Base-by-base conservation (phyloP, 2,113 vertebrate genomes). In the Xiphophorus hellerii region DNA sequence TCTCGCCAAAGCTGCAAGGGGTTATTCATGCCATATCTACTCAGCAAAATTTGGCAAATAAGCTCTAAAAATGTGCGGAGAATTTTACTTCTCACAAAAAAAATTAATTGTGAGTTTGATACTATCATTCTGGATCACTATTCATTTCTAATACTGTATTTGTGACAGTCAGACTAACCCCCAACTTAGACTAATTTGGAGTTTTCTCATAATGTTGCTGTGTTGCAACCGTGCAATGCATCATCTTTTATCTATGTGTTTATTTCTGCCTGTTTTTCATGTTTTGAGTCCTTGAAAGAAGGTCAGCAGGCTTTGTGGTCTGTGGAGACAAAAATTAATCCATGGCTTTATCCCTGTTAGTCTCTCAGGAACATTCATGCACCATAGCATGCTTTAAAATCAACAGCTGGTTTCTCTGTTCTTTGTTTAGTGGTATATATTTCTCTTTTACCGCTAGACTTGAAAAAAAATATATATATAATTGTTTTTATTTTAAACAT, bases 251-350 rank as follows among this genome's bases (percentile, higher is more conserved):
- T 69, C 25, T 5, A 42, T 42, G 12, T 35, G 1, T 80, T 66
- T 61, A 76, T 76, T 75, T 71, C 31, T 71, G 28, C 72, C 42
- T 77, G 63, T 68, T 84, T 42, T 82, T 73, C 35, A 62, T 77
- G 28, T 28, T 73, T 62, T 42, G 77, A 80, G 76, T 48, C 54
- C 67, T 77, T 87, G 27, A 88, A 81, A 73, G 61, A 83, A 83
- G 76, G 81, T 85, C 88, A 85, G 25, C 14, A 9, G 71, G 71
- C 79, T 82, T 68, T 71, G 66, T 60, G 44, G 51, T 71, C 62
- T 78, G 39, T 33, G 28, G 73, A 42, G 69, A 78, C 63, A 72
- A 70, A 84, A 66, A 72, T 51, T 73, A 81, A 86, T 88, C 72
- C 63, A 25, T 37, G 11, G 71, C 28, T 87, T 81, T 79, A 69